phyloP scores from a whole-genome alignment of 2,888 invertebrate genomes.

The Tetragonula carbonaria region DNA sequence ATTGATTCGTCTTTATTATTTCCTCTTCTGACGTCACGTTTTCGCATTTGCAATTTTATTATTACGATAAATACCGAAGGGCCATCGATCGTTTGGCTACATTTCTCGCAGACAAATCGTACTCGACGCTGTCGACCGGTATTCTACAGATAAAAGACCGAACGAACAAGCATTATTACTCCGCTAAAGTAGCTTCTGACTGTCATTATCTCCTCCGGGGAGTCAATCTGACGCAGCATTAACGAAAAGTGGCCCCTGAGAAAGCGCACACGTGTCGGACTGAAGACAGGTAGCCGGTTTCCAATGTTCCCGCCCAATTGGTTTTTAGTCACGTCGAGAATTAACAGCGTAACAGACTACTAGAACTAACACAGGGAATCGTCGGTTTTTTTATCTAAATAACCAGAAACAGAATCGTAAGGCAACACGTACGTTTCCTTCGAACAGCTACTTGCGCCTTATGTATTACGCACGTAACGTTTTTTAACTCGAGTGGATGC shows the following conservation, averaged over 20 bases:
- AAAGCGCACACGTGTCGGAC: conserved; percentile 53
- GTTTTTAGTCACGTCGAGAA: conserved; percentile 27
- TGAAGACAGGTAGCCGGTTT: conserved; percentile 72
- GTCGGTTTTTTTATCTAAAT: conserved; percentile 25
- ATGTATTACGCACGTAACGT: not conserved
- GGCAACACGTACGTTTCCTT: not conserved
- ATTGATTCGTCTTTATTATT: not conserved
- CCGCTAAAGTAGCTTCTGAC: conserved; percentile 37
- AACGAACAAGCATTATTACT: conserved; percentile 38
- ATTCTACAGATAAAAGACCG: conserved; percentile 22
- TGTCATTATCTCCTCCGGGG: conserved; percentile 53
- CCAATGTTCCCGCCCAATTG: conserved; percentile 50
- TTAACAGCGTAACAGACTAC: conserved; percentile 44
- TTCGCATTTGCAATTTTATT: conserved; percentile 7
- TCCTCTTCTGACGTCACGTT: not conserved
- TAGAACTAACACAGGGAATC: conserved; percentile 15
- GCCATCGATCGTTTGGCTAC: not conserved
- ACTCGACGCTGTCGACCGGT: conserved; percentile 20
- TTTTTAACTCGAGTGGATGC: not conserved
- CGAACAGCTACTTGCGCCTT: not conserved
- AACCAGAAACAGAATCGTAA: conserved; percentile 12
- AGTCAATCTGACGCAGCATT: conserved; percentile 51
- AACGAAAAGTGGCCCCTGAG: conserved; percentile 34
- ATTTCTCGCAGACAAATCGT: conserved; percentile 18
- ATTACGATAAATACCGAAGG: conserved; percentile 10